Evolutionary conservation across 2,888 invertebrate species (phyloP), one percentile per base, ranked within the genome.

Genomic region (Diachrysia chrysitis): DNA sequence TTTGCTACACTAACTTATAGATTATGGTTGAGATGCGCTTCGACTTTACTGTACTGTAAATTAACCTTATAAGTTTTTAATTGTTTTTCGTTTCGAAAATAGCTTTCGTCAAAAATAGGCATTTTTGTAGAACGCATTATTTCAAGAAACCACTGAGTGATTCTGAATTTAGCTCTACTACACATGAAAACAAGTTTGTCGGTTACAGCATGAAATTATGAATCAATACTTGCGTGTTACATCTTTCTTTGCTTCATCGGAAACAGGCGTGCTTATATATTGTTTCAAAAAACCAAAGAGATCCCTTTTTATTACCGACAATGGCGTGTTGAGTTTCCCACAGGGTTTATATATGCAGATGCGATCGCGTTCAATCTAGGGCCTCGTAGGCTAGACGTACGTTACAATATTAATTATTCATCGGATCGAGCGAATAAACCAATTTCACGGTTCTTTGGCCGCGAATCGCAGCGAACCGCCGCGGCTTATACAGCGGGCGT

Each of bases 361-460:
- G 88, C 85, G 88, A 86, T 86, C 84, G 78, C 83, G 84, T 86
- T 88, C 89, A 89, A 91, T 90, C 89, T 89, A 89, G 86, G 83
- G 83, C 81, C 84, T 80, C 76, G 83, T 84, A 87, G 83, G 82
- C 83, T 86, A 82, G 80, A 76, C 81, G 87, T 88, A 88, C 86
- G 91, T 92, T 89, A 92, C 93, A 88, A 90, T 95, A 95, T 95
- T 95, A 95, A 95, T 95, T 95, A 95, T 95, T 95, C 95, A 95
- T 95, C 93, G 95, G 93, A 92, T 93, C 92, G 90, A 89, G 91
- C 94, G 94, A 93, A 95, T 95, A 94, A 95, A 95, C 93, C 95
- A 95, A 95, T 95, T 95, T 95, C 94, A 95, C 89, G 95, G 89
- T 95, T 95, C 95, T 95, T 95, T 95, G 95, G 93, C 80, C 88